phyloP scores from a whole-genome alignment of 2,113 vertebrate genomes.

The Geococcyx californianus region DNA sequence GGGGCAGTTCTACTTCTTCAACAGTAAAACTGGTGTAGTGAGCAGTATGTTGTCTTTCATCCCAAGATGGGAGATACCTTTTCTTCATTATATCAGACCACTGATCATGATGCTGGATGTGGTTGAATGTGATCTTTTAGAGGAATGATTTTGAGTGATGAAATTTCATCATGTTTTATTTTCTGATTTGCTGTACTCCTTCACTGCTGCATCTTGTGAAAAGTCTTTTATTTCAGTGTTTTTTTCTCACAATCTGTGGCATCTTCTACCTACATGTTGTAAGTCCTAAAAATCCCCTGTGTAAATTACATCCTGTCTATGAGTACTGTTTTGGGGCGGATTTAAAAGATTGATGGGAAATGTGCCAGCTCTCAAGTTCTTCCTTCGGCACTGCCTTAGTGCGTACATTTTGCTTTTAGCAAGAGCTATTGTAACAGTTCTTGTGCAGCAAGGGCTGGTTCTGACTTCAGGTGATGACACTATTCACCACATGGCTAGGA shows the following conservation, averaged over 20 bases:
- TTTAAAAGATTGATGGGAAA: neutral
- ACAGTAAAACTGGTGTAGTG: neutral
- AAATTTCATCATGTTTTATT: neutral
- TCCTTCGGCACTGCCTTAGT: neutral
- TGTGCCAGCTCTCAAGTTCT: neutral
- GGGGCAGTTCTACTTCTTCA: neutral
- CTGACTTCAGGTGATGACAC: neutral
- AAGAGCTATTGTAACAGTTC: neutral
- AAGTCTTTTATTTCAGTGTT: neutral
- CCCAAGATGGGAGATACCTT: neutral
- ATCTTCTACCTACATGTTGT: neutral
- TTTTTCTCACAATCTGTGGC: neutral
- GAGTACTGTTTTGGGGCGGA: neutral
- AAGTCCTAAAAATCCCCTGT: neutral
- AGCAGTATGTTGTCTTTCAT: neutral
- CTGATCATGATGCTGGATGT: neutral
- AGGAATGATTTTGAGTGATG: neutral
- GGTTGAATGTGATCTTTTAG: neutral
- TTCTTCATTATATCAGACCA: neutral
- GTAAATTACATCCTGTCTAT: neutral
- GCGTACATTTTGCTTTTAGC: neutral
- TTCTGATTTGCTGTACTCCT: neutral
- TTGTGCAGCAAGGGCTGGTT: neutral
- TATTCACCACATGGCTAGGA: neutral
- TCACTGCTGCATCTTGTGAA: neutral